These are phyloP conservation scores for Delphinapterus leucas DNA, from an alignment of 2,113 vertebrate species.

Conservation along the genomic window DNA sequence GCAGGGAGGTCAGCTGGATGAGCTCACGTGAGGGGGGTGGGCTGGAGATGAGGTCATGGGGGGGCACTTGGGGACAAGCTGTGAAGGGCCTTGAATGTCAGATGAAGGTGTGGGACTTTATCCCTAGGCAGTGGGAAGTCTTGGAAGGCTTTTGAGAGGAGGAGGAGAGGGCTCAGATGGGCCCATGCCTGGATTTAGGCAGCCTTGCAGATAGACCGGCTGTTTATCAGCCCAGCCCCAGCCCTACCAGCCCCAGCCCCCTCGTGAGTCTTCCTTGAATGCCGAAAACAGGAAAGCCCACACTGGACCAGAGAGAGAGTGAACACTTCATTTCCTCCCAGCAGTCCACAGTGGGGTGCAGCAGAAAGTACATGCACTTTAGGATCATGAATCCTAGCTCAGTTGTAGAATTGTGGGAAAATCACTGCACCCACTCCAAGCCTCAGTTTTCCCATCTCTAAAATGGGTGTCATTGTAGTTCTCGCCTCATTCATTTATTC, in stretches of 20 bases:
- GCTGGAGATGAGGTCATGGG: not conserved
- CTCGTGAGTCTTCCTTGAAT: not conserved
- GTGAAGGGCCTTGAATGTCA: not conserved
- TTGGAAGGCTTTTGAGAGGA: not conserved
- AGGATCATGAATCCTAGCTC: not conserved
- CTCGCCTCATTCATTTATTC: not conserved
- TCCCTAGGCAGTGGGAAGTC: not conserved
- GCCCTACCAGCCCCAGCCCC: not conserved
- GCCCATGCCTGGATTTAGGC: not conserved
- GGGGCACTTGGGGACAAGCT: not conserved
- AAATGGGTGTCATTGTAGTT: not conserved
- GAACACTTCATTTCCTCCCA: not conserved
- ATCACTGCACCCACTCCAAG: not conserved
- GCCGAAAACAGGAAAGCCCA: not conserved
- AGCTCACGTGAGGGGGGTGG: not conserved
- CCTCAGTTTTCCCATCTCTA: not conserved
- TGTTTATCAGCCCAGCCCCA: not conserved
- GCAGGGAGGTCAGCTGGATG: not conserved
- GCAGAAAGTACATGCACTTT: not conserved
- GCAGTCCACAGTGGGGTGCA: not conserved
- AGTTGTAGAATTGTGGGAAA: not conserved
- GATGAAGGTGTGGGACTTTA: not conserved
- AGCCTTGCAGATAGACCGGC: not conserved
- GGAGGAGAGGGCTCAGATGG: not conserved
- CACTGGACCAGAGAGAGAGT: not conserved